Base-by-base conservation (phyloP, 92 coral and sea anemone species). In the Actinernus sp. region DNA sequence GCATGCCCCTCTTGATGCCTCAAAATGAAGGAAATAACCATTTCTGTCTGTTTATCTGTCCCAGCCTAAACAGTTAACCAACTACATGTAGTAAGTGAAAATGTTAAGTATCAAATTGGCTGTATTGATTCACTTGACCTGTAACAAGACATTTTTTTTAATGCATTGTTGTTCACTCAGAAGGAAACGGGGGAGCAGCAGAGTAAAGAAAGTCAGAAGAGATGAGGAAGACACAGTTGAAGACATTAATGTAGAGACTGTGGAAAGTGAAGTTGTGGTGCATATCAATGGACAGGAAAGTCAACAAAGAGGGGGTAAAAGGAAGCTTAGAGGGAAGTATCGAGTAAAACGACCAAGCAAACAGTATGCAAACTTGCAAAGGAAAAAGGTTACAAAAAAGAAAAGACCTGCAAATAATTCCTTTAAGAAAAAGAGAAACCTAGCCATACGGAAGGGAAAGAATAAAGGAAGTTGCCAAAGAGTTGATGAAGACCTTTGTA, bases 401-500 rank as follows among this genome's bases (percentile, higher is more conserved):
- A 23, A 31, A 30, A n/a, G n/a, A n/a, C n/a, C n/a, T n/a, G n/a
- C n/a, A n/a, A 31, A 55, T 5, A 5, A 55, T 14, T 26, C 9
- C 7, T 12, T 26, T 1, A 18, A 12, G 4, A 29, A 26, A 21
- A 6, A 4, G 1, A 27, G 31, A 10, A 26, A 54, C 3, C 18
- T 21, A 28, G 31, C 23, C 39, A 3, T 3, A 2, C 16, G 18
- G 33, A 1, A 2, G n/a, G 10, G 19, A 2, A 26, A 55, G 10
- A 19, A 23, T 12, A 31, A 17, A 31, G 3, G 12, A 22, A 1
- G 39, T 55, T n/a, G 1, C 41, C 62, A 31, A 19, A 55, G 40
- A 39, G 57, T 63, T 0, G 71, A 63, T 47, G 71, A 63, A 34
- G 88, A 73, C 23, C 61, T 82, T 18, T 56, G 71, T 56, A 82